Percentiles rank a stretch among this genome's conserved stretches.
Evolutionary conservation across 2,113 vertebrate species (phyloP).

Genomic region (Grallaria varia): DNA sequence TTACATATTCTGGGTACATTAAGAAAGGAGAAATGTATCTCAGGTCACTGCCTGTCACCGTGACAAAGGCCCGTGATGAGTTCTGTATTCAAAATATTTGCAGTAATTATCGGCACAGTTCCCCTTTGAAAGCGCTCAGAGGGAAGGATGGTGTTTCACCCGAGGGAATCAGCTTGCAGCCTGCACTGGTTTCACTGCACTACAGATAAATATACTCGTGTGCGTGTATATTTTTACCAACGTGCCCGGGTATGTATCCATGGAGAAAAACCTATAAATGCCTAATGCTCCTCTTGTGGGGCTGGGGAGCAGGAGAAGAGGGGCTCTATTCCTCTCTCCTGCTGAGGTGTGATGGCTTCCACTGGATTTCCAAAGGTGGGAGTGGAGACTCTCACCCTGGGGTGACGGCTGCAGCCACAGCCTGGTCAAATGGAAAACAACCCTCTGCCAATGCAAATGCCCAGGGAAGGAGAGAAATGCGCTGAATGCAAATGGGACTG

Average conservation of each 20-base stretch:
- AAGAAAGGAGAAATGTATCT: slow-evolving; percentile 40
- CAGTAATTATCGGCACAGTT: slow-evolving; percentile 44
- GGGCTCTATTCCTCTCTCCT: background rate
- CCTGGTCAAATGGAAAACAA: background rate
- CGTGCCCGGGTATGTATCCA: slow-evolving; percentile 45
- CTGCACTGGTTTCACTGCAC: background rate
- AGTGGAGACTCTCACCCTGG: background rate
- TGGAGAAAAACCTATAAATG: slow-evolving; percentile 65
- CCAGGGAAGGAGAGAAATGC: background rate
- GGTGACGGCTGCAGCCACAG: accelerated
- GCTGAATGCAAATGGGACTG: background rate
- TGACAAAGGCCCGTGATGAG: slow-evolving; percentile 51
- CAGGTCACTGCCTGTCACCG: slow-evolving; percentile 53
- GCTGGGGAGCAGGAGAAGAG: background rate
- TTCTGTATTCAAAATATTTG: slow-evolving; percentile 68
- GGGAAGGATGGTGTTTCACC: slow-evolving; percentile 21
- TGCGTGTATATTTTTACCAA: slow-evolving; percentile 50
- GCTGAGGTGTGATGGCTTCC: background rate
- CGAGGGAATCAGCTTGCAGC: slow-evolving; percentile 33
- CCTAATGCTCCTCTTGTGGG: background rate
- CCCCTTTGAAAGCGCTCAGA: slow-evolving; percentile 20
- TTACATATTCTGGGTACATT: slow-evolving; percentile 30
- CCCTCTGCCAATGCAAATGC: background rate
- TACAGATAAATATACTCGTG: slow-evolving; percentile 47
- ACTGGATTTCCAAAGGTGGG: background rate